Percentiles rank a stretch among this genome's conserved stretches.
Evolutionary conservation across 1,140 invertebrate species (phyloP).

Genomic region (Aethina tumida): DNA sequence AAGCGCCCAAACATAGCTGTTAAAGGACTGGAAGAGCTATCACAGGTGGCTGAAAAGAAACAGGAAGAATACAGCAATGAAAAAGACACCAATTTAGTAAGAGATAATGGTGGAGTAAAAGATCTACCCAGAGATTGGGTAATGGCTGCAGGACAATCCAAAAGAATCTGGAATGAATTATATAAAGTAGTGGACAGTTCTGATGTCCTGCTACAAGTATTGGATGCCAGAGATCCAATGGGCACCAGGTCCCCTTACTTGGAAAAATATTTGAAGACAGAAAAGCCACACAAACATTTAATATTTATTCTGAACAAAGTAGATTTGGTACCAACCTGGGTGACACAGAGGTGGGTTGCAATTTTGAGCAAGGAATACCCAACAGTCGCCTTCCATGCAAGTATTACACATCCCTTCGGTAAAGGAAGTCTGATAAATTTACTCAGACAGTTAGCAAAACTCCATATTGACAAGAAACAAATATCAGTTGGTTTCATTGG

Average conservation of each 20-base stretch:
- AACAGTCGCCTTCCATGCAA: slow-evolving; percentile 97
- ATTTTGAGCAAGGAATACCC: slow-evolving; percentile 91
- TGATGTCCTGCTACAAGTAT: slow-evolving; percentile 88
- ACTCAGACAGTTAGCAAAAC: slow-evolving; percentile 77
- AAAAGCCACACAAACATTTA: slow-evolving; percentile 91
- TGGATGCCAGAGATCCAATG: slow-evolving; percentile 91
- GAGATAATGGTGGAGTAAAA: slow-evolving; percentile 69
- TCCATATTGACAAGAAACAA: slow-evolving; percentile 93
- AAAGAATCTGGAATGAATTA: slow-evolving; percentile 97
- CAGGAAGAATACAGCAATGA: slow-evolving; percentile 65
- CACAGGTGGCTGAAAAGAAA: slow-evolving; percentile 57
- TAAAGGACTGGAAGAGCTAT: slow-evolving; percentile 59
- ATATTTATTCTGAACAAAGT: slow-evolving; percentile 95
- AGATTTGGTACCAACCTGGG: slow-evolving; percentile 93
- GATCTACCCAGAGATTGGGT: slow-evolving; percentile 72
- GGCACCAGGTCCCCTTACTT: slow-evolving; percentile 91
- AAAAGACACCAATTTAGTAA: slow-evolving; percentile 74
- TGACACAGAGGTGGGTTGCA: slow-evolving; percentile 92
- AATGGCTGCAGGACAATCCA: slow-evolving; percentile 90
- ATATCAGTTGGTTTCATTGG: slow-evolving; percentile 99
- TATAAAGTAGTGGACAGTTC: slow-evolving; percentile 99
- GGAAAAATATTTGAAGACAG: slow-evolving; percentile 80
- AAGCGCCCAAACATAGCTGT: slow-evolving; percentile 82
- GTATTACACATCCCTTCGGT: slow-evolving; percentile 95
- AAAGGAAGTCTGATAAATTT: slow-evolving; percentile 97